These are phyloP conservation scores for Plutomurus gul DNA, from an alignment of 1,140 invertebrate species.

Conservation along the genomic window DNA sequence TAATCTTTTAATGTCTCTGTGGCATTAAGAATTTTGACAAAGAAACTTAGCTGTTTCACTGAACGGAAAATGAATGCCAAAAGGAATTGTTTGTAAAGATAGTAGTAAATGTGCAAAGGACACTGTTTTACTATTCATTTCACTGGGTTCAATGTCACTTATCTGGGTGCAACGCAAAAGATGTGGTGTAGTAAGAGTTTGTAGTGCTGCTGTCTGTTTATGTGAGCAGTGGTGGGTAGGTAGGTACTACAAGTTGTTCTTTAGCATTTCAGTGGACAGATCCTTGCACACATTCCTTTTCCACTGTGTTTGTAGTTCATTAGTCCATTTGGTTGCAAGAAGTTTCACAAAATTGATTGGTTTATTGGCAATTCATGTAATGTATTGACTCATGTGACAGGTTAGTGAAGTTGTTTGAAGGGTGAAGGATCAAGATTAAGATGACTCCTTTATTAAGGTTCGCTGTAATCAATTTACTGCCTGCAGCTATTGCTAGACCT, in stretches of 20 bases:
- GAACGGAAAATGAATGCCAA: neutral
- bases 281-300: neutral
- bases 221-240: neutral
- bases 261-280: neutral
- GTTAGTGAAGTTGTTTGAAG: conserved; percentile 24
- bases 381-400: conserved; percentile 15
- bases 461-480: neutral
- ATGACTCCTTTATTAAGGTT: neutral
- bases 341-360: conserved; percentile 22
- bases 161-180: conserved; percentile 25
- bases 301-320: conserved; percentile 14
- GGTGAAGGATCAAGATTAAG: neutral
- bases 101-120: too few relatives aligned
- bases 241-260: neutral
- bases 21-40: neutral
- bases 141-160: conserved; percentile 28
- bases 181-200: conserved; percentile 4
- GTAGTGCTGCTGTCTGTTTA: too few relatives aligned
- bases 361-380: conserved; percentile 9
- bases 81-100: neutral
- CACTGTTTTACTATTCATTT: conserved; percentile 20
- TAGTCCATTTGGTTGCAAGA: conserved; percentile 12
- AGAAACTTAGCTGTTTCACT: neutral
- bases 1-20: neutral
- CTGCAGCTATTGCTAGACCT: neutral